Conservation (phyloP, 2,113 vertebrate genomes). For the human region DNA sequence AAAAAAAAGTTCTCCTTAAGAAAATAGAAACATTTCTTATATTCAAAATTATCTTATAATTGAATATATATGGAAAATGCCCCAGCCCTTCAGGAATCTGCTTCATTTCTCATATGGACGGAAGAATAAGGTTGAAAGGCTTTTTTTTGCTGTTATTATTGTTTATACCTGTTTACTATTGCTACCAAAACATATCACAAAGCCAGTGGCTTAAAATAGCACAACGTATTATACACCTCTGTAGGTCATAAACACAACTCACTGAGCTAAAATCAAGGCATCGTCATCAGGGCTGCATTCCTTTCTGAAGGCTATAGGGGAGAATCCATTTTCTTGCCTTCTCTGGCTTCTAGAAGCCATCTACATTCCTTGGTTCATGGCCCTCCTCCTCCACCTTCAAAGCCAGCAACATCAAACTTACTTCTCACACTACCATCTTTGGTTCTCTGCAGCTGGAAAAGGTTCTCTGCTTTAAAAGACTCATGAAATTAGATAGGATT, state of each 20-base stretch:
- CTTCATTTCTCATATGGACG: background rate
- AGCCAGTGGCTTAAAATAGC: background rate
- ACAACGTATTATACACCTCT: background rate
- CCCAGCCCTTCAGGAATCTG: background rate
- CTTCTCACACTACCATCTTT: background rate
- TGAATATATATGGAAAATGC: background rate
- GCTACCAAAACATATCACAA: background rate
- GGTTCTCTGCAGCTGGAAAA: background rate
- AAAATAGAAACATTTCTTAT: background rate
- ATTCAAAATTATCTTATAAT: conserved; percentile 7
- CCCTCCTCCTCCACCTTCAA: background rate
- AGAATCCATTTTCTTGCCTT: background rate
- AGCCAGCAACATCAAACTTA: background rate
- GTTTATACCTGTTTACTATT: background rate
- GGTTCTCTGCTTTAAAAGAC: background rate
- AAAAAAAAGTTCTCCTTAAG: background rate
- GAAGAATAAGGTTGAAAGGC: background rate
- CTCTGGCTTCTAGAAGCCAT: background rate
- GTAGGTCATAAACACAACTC: background rate
- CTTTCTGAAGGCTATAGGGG: background rate
- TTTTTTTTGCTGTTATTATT: background rate
- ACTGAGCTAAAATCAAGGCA: background rate
- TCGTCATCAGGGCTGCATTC: background rate
- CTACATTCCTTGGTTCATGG: background rate
- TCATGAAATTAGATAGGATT: background rate